These are phyloP conservation scores for Heloderma charlesbogerti DNA, from an alignment of 2,113 vertebrate genomes.

Conservation along the genomic window DNA sequence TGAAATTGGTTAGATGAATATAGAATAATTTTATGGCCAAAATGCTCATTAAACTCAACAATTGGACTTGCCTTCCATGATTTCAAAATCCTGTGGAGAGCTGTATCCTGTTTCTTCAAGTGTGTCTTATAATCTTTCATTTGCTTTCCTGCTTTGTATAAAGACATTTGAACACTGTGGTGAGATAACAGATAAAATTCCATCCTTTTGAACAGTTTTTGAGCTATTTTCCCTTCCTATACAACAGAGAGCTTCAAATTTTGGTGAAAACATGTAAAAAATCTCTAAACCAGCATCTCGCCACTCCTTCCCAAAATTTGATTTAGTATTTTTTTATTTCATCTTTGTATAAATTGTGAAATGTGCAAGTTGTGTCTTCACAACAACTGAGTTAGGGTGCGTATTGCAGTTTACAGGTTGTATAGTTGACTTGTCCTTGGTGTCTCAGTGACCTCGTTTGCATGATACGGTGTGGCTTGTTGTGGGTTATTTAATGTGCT, in stretches of 20 bases:
- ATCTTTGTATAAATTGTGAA: not conserved
- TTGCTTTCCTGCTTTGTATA: not conserved
- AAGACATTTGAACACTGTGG: fast-evolving
- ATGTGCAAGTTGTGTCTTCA: not conserved
- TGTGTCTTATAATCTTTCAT: constrained; percentile 23
- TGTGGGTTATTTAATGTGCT: too few species aligned
- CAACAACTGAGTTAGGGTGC: not conserved
- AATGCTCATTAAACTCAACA: constrained; percentile 42
- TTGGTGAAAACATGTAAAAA: not conserved
- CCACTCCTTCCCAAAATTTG: not conserved
- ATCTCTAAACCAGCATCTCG: not conserved
- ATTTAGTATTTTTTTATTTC: not conserved
- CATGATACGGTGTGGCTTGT: too few species aligned
- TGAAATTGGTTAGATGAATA: constrained; percentile 57
- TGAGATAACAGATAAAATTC: not conserved
- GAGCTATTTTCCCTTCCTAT: not conserved
- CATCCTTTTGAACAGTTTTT: not conserved
- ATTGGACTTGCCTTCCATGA: constrained; percentile 26
- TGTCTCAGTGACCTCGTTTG: not conserved
- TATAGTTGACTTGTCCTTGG: not conserved
- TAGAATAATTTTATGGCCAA: constrained; percentile 53
- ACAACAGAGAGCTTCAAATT: not conserved
- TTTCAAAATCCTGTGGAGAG: constrained; percentile 51
- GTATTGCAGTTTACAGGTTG: not conserved
- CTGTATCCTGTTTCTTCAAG: constrained; percentile 39